phyloP scores from a whole-genome alignment of 1,140 invertebrate species.

The Psix sp. region DNA sequence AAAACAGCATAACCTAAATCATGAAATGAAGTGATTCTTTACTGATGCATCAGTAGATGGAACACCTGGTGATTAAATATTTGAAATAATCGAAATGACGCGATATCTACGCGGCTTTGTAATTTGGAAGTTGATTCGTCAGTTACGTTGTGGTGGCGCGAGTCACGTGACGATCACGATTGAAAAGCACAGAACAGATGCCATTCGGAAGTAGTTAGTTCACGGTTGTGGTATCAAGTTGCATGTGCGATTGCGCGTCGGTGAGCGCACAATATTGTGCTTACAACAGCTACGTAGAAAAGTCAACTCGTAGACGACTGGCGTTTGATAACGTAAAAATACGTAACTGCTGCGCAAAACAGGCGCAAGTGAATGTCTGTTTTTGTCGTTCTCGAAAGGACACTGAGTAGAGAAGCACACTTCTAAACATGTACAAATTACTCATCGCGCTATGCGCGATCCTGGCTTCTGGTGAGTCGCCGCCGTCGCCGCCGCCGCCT shows the following conservation, averaged over 20 bases:
- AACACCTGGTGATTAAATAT: too few relatives aligned
- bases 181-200: constrained; percentile 20
- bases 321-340: too few relatives aligned
- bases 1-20: too few relatives aligned
- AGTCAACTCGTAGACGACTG: too few relatives aligned
- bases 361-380: constrained; percentile 17
- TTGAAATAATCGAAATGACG: too few relatives aligned
- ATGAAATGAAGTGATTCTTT: too few relatives aligned
- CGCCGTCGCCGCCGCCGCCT: too few relatives aligned
- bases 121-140: constrained; percentile 6
- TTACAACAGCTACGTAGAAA: constrained; percentile 12
- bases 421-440: constrained; percentile 67
- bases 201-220: constrained; percentile 25
- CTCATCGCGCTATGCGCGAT: constrained; percentile 68
- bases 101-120: too few relatives aligned
- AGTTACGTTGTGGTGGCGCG: background rate
- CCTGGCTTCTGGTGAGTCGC: constrained; percentile 67
- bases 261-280: constrained; percentile 14
- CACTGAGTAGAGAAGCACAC: too few relatives aligned
- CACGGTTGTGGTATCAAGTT: constrained; percentile 2
- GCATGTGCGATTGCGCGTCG: constrained; percentile 12
- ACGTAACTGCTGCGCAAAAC: constrained; percentile 33
- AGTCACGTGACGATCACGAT: constrained; percentile 18
- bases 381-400: constrained; percentile 1
- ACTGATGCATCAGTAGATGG: too few relatives aligned